Evolutionary conservation across 2,888 invertebrate genomes (phyloP).

Genomic region (Xestia sexstrigata): DNA sequence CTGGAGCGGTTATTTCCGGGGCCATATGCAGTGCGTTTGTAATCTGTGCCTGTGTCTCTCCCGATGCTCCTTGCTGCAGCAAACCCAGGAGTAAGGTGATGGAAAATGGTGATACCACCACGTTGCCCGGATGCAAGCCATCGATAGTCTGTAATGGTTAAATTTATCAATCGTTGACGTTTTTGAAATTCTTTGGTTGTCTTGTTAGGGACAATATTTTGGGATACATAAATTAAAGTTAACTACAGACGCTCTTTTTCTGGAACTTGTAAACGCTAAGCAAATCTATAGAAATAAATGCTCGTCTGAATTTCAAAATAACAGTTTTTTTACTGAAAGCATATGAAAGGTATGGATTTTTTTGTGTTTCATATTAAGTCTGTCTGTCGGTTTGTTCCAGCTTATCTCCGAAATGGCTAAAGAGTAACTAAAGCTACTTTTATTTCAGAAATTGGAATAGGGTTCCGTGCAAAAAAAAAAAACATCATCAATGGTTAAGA

Average conservation of each 20-base stretch:
- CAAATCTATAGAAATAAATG: background rate
- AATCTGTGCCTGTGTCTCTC: conserved; percentile 79
- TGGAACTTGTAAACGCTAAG: background rate
- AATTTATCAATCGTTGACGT: background rate
- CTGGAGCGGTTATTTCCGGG: conserved; percentile 71
- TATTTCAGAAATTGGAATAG: too few relatives aligned
- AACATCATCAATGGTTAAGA: too few relatives aligned
- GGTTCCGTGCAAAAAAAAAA: background rate
- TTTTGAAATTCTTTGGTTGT: background rate
- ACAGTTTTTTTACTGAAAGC: background rate
- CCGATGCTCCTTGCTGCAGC: conserved; percentile 86
- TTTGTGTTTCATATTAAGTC: background rate
- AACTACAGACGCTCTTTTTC: background rate
- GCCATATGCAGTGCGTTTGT: conserved; percentile 76
- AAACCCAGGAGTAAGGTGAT: conserved; percentile 84
- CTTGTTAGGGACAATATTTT: background rate
- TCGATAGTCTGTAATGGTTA: conserved; percentile 66
- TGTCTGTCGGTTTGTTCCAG: background rate
- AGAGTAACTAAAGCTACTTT: background rate
- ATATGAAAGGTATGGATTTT: too few relatives aligned
- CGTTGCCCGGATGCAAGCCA: conserved; percentile 73
- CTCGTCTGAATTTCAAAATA: background rate
- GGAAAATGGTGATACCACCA: conserved; percentile 87
- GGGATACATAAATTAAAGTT: background rate
- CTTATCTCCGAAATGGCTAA: background rate